Evolutionary conservation across 2,888 invertebrate genomes (phyloP).

Genomic region (Pycnomerus fuliginosus): DNA sequence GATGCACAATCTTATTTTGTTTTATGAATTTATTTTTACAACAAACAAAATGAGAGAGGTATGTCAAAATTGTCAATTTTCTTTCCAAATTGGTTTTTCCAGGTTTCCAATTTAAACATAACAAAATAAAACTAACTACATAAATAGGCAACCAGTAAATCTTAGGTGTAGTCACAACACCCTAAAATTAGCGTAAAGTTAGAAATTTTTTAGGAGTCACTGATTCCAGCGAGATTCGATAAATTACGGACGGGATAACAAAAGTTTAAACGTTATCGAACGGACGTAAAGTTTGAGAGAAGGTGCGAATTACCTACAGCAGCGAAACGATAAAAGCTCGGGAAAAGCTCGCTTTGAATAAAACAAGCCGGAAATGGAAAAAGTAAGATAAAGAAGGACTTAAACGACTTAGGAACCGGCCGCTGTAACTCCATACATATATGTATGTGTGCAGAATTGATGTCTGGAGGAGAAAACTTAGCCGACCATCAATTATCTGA

Average conservation of each 20-base stretch:
- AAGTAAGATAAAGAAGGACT: slow-evolving; percentile 44
- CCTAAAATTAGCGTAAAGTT: too few species aligned
- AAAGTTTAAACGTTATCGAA: slow-evolving; percentile 21
- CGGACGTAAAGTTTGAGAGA: slow-evolving; percentile 7
- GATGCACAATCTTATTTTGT: too few species aligned
- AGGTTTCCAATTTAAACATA: slow-evolving; percentile 12
- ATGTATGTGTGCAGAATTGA: slow-evolving; percentile 43
- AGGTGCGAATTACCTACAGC: slow-evolving; percentile 22
- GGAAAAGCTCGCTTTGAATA: slow-evolving; percentile 39
- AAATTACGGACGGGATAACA: too few species aligned
- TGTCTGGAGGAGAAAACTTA: slow-evolving; percentile 22
- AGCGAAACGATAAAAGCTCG: slow-evolving; percentile 22
- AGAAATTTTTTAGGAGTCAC: too few species aligned
- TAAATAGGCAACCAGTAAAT: too few species aligned
- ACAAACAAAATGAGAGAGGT: too few species aligned
- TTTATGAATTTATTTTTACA: too few species aligned
- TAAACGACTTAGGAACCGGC: slow-evolving; percentile 37
- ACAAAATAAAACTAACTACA: too few species aligned
- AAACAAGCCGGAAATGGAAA: slow-evolving; percentile 47
- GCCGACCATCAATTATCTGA: background rate
- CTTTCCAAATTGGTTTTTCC: too few species aligned
- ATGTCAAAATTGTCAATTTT: too few species aligned
- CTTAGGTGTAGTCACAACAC: too few species aligned
- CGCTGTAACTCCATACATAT: slow-evolving; percentile 39
- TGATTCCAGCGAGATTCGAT: too few species aligned